Evolutionary conservation across 1,140 invertebrate species (phyloP), one percentile per base, ranked within the genome.

Genomic region (Brachionus asplanchnoidis): DNA sequence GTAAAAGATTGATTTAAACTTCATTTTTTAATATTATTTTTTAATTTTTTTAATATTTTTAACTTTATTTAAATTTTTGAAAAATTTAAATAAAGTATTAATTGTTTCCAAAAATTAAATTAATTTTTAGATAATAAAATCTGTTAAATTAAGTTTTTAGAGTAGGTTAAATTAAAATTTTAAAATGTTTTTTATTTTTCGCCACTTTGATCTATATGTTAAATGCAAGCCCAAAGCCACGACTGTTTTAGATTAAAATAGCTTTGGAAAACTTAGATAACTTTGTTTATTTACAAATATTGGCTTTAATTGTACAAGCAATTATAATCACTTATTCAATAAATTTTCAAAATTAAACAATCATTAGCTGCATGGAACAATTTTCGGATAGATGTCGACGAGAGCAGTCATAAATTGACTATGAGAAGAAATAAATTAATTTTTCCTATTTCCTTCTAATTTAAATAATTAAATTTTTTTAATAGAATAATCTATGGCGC

Each of bases 311-410:
- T 32, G 32, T 32, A 68, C 32, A 9, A 40, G 11, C 66, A 68
- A 68, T 68, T 68, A 68, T 3, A 68, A 68, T 68, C 26, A 68
- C 66, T 68, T 68, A 68, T 68, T 68, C 66, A 68, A 68, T 40
- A 32, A 32, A 40, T 17, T 68, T 28, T 68, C 11, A 68, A 68
- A 68, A 68, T 68, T 32, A 68, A 32, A n/a, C 26, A 68, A 68
- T 68, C 32, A 68, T 68, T 32, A 68, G 26, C 32, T 20, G 53
- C 53, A 60, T 60, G 53, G 53, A 40, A 68, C 23, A 23, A 32
- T 32, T 68, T 68, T 68, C 28, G 26, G 9, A 68, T 68, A n/a
- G 32, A 40, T 36, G 14, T 5, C 32, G 26, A 12, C 5, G 26
- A 68, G 66, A 32, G 12, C n/a, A 32, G 66, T 32, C 32, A 14